A percentile compares a stretch with the other conserved stretches of the same genome.
These are phyloP conservation scores for Cuniculus paca DNA, from an alignment of 2,797 vertebrate genomes.

Conservation along the genomic window DNA sequence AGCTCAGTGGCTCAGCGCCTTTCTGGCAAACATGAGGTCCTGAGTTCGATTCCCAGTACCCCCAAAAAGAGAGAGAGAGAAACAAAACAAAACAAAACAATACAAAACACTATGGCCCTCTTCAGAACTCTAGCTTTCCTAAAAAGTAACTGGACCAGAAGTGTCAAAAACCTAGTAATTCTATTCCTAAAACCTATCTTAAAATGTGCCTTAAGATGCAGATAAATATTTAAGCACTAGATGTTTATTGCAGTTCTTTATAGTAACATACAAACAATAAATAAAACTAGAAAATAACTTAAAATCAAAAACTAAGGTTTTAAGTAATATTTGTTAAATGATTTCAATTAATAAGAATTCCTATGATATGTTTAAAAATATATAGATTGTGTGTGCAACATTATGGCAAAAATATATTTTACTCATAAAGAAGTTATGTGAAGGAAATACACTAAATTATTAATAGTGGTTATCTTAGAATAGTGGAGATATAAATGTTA, in stretches of 20 bases:
- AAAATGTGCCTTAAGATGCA: neutral
- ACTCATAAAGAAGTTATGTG: neutral
- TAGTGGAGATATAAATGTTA: neutral
- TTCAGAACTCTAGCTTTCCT: neutral
- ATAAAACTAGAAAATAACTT: constrained; percentile 33
- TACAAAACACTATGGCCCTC: too few relatives aligned
- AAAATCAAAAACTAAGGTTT: neutral
- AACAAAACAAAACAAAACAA: too few relatives aligned
- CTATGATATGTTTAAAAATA: neutral
- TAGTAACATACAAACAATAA: neutral
- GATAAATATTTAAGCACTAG: neutral
- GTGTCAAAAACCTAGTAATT: neutral
- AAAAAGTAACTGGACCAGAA: neutral
- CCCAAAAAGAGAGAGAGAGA: too few relatives aligned
- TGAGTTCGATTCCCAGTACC: too few relatives aligned
- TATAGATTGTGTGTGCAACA: neutral
- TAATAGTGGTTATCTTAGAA: constrained; percentile 1
- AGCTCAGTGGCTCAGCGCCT: too few relatives aligned
- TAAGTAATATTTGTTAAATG: neutral
- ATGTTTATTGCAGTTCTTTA: neutral
- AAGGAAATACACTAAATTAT: neutral
- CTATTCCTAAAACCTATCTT: neutral
- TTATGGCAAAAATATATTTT: neutral
- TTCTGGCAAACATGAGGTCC: too few relatives aligned
- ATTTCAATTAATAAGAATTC: constrained; percentile 35